Evolutionary conservation across 1,140 invertebrate species (phyloP).

Genomic region (Brachionus sp.): DNA sequence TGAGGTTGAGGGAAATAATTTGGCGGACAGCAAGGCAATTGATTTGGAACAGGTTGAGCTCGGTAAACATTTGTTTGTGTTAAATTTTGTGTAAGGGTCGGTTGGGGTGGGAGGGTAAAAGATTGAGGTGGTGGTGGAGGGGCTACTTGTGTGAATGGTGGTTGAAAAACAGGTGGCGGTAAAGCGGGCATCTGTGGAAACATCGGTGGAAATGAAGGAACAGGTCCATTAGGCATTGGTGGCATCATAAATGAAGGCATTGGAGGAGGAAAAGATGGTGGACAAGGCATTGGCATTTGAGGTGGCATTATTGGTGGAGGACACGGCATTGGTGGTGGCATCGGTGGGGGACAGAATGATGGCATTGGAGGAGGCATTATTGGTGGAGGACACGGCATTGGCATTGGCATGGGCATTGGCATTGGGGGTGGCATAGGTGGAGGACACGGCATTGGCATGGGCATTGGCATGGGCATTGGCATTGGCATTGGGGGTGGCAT

Average conservation of each 20-base stretch:
- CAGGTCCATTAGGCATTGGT: not conserved
- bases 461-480: constrained; percentile 30
- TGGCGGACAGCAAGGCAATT: constrained; percentile 35
- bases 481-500: constrained; percentile 23
- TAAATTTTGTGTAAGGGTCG: not conserved
- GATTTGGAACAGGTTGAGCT: not conserved
- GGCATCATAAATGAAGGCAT: not conserved
- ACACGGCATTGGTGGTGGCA: constrained; percentile 10
- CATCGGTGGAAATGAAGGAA: constrained; percentile 25
- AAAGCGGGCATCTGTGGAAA: constrained; percentile 3
- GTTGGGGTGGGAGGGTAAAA: constrained; percentile 5
- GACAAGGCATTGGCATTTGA: not conserved
- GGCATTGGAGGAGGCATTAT: not conserved
- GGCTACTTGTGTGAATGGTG: constrained; percentile 17
- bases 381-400: not conserved
- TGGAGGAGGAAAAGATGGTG: not conserved
- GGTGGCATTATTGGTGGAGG: constrained; percentile 15
- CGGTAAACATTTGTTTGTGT: not conserved
- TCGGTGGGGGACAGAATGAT: not conserved
- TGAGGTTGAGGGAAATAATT: constrained; percentile 26
- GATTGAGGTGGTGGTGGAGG: constrained; percentile 28
- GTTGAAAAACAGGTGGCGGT: not conserved
- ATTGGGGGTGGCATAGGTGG: not conserved
- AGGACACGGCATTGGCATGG: not conserved
- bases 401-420: not conserved